These are phyloP conservation scores for Cotesia vestalis DNA, from an alignment of 1,140 invertebrate species.

Conservation along the genomic window DNA sequence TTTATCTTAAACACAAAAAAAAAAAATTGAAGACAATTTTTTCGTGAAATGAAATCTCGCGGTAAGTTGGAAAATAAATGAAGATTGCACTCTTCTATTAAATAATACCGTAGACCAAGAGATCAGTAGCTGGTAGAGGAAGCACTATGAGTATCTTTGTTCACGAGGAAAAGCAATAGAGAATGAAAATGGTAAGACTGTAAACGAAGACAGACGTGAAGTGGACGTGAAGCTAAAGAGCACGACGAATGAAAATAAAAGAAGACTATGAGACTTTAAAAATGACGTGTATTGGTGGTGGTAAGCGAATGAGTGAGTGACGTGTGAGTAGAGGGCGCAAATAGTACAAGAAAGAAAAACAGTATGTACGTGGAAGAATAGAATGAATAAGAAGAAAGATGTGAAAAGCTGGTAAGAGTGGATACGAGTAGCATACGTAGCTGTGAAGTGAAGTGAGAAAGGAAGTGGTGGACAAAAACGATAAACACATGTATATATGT, in stretches of 20 bases:
- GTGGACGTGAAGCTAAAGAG: conserved; percentile 12
- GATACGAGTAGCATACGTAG: conserved; percentile 4
- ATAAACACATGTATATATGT: no score
- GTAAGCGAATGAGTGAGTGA: no score
- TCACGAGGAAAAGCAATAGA: background rate
- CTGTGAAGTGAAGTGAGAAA: conserved; percentile 32
- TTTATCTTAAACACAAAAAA: background rate
- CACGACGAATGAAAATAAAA: conserved; percentile 37
- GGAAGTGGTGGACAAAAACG: no score
- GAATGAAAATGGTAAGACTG: conserved; percentile 4
- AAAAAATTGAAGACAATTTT: background rate
- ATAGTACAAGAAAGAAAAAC: conserved; percentile 21
- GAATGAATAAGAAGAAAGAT: conserved; percentile 22
- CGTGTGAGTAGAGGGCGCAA: background rate
- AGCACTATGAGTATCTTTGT: conserved; percentile 26
- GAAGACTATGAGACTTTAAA: conserved; percentile 31
- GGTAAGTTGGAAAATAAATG: conserved; percentile 12
- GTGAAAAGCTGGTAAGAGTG: conserved; percentile 20
- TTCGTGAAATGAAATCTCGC: background rate
- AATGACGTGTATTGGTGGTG: conserved; percentile 30
- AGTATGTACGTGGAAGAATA: background rate
- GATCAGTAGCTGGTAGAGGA: conserved; percentile 60
- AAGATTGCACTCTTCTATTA: conserved; percentile 56
- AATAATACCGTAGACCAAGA: conserved; percentile 56
- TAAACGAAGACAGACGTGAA: conserved; percentile 20